phyloP scores from a whole-genome alignment of 2,888 invertebrate species.

The Orchestes rusci region DNA sequence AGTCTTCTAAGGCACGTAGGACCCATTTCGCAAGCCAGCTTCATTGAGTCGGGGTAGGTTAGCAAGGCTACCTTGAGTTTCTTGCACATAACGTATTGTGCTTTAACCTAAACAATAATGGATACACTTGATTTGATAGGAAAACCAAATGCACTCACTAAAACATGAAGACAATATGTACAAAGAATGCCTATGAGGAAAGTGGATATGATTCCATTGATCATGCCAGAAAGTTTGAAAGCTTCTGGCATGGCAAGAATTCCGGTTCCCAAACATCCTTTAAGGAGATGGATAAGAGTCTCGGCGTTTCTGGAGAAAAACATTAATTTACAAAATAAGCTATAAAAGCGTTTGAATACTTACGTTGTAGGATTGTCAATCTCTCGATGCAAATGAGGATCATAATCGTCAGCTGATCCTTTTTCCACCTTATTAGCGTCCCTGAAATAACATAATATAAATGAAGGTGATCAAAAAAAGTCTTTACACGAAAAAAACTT shows the following conservation, averaged over 20 bases:
- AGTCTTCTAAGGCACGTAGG: conserved; percentile 57
- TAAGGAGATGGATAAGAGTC: conserved; percentile 78
- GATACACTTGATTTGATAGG: no score
- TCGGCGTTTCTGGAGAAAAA: conserved; percentile 58
- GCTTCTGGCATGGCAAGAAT: conserved; percentile 91
- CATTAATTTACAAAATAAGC: neutral
- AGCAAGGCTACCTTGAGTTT: conserved; percentile 64
- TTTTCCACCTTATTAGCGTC: conserved; percentile 19
- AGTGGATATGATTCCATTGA: conserved; percentile 71
- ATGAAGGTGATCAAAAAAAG: neutral
- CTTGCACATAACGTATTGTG: conserved; percentile 58
- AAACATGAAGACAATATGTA: conserved; percentile 81
- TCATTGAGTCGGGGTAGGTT: conserved; percentile 80
- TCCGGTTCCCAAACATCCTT: conserved; percentile 89
- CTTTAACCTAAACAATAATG: conserved; percentile 44
- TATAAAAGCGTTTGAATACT: conserved; percentile 39
- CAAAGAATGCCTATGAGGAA: conserved; percentile 70
- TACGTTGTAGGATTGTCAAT: conserved; percentile 66
- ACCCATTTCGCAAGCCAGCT: conserved; percentile 67
- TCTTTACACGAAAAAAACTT: neutral
- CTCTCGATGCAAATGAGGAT: conserved; percentile 62
- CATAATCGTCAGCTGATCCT: conserved; percentile 45
- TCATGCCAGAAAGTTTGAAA: conserved; percentile 77
- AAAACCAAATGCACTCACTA: no score
- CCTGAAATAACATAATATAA: conserved; percentile 12